These are phyloP conservation scores for Eupithecia insigniata DNA, from an alignment of 2,888 invertebrate species.

Conservation along the genomic window DNA sequence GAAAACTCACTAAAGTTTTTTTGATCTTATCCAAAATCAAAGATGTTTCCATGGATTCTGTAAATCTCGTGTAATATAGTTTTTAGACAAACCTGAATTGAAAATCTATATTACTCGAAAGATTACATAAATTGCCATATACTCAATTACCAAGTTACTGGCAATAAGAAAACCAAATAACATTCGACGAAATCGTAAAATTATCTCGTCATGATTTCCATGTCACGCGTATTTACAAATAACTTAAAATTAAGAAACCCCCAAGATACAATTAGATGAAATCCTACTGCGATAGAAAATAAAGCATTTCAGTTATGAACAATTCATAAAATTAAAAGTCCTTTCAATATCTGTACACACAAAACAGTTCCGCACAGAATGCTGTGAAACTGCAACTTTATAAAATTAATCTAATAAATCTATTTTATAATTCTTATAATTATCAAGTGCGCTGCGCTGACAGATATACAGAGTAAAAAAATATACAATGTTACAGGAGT, in stretches of 20 bases:
- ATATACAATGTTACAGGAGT: constrained; percentile 77
- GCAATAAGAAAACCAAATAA: constrained; percentile 1
- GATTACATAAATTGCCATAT: neutral
- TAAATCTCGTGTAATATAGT: neutral
- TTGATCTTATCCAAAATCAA: neutral
- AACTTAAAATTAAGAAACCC: constrained; percentile 16
- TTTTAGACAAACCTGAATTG: neutral
- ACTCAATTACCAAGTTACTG: constrained; percentile 12
- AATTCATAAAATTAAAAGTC: constrained; percentile 46
- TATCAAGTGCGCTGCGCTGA: constrained; percentile 60
- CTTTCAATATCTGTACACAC: constrained; percentile 63
- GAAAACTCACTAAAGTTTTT: neutral
- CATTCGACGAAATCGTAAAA: constrained; percentile 14
- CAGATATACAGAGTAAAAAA: constrained; percentile 81
- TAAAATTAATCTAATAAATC: constrained; percentile 52
- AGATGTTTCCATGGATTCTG: neutral
- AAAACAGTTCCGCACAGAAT: constrained; percentile 64
- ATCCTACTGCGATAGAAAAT: constrained; percentile 36
- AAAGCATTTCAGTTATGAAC: constrained; percentile 43
- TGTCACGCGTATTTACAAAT: constrained; percentile 68
- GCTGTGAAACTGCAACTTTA: constrained; percentile 67
- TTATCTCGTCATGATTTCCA: constrained; percentile 44
- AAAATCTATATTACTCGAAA: constrained; percentile 2
- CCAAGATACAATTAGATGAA: constrained; percentile 17
- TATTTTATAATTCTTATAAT: constrained; percentile 54